Evolutionary conservation across 2,113 vertebrate species (phyloP), one percentile per base, ranked within the genome.

Genomic region (Lucifuga dentata): DNA sequence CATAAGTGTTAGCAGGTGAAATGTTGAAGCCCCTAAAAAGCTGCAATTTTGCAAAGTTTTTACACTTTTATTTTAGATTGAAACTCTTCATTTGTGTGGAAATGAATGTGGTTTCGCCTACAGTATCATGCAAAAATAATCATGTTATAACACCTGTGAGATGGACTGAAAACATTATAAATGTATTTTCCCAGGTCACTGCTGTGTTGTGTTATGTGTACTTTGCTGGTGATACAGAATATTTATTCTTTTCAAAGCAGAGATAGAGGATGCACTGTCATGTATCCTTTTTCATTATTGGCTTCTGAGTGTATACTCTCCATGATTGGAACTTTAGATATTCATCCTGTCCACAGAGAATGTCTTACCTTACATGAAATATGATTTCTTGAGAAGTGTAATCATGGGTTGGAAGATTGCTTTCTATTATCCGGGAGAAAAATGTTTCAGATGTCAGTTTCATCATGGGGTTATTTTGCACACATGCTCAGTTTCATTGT

Each of bases 351-450:
- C 68, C 67, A 46, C 53, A 48, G 67, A 86, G 76, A 68, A 75
- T 65, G 70, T 69, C 78, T 76, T 76, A 55, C 78, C 77, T 81
- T 88, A 86, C 76, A 78, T 86, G 87, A 81, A 88, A 86, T 87
- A 85, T 78, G 68, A 83, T 88, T 86, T 82, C 74, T 82, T 62
- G 61, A 80, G 80, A 73, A 75, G 85, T 89, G 84, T 90, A 91
- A 91, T 91, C 88, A 87, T 72, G 72, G 70, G 70, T 76, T 74
- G 78, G 80, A 69, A 92, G 73, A 89, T 89, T 87, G 86, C 81
- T 85, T 90, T 90, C 86, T 85, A 87, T 91, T 88, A 89, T 87
- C 68, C 57, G 29, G 58, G 71, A 86, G 70, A 56, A 66, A 75
- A 70, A 80, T 81, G 56, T 82, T 83, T 89, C 83, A 86, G 75